phyloP scores from a whole-genome alignment of 1,140 invertebrate genomes.

The Rhagoletis zephyria region DNA sequence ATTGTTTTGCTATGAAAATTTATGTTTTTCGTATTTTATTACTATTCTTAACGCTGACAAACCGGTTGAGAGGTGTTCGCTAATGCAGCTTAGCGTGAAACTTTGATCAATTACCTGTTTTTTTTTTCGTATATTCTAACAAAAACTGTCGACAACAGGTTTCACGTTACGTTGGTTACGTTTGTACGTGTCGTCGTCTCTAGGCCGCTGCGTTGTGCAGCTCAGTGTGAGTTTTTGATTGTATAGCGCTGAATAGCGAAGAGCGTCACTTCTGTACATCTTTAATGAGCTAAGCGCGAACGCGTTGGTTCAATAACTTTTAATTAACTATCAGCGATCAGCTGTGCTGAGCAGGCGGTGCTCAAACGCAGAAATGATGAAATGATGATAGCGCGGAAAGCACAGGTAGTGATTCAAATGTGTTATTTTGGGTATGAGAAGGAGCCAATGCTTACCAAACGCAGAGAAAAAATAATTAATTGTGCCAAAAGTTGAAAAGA shows the following conservation, averaged over 20 bases:
- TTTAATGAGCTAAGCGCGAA: constrained; percentile 9
- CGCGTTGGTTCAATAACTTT: neutral
- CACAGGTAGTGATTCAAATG: no score
- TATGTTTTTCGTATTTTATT: constrained; percentile 33
- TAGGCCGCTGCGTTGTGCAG: neutral
- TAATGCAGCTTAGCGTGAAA: neutral
- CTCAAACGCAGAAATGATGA: neutral
- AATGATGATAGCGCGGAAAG: neutral
- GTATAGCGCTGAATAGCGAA: neutral
- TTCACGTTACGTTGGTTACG: neutral
- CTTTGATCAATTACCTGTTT: constrained; percentile 38
- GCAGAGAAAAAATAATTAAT: no score
- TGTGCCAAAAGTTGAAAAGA: no score
- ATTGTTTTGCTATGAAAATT: constrained; percentile 36
- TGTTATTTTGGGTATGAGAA: no score
- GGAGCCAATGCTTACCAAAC: no score
- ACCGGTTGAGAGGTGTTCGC: neutral
- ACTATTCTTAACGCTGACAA: neutral
- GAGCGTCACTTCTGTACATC: neutral
- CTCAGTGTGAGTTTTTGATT: neutral
- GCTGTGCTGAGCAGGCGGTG: neutral
- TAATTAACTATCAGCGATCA: constrained; percentile 12
- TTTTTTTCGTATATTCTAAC: neutral
- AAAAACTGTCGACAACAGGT: neutral
- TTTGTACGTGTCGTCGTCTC: neutral